A percentile compares a stretch with the other conserved stretches of the same genome.
These are phyloP conservation scores for Danio choprae DNA, from an alignment of 2,797 vertebrate species.

Conservation along the genomic window DNA sequence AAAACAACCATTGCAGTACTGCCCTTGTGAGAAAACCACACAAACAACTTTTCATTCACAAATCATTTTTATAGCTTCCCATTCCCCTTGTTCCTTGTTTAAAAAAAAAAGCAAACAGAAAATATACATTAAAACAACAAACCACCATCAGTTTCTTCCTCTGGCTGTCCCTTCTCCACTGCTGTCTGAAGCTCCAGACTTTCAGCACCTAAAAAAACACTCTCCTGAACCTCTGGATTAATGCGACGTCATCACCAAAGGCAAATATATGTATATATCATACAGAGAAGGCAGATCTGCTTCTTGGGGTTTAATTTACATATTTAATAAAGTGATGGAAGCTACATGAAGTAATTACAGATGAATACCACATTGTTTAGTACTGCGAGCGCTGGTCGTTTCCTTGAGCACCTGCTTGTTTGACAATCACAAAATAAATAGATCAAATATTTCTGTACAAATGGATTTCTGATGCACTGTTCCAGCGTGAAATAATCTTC, in stretches of 20 bases:
- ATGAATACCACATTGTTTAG: conserved; percentile 75
- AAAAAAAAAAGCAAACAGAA: conserved; percentile 21
- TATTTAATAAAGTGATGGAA: conserved; percentile 55
- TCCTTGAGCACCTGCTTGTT: conserved; percentile 76
- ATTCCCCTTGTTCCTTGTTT: conserved; percentile 13
- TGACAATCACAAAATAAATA: conserved; percentile 81
- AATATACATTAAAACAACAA: conserved; percentile 37
- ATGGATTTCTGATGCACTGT: conserved; percentile 79
- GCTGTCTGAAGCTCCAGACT: conserved; percentile 1
- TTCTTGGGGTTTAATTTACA: conserved; percentile 62
- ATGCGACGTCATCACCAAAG: not conserved
- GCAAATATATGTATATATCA: not conserved
- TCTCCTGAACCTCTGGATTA: not conserved
- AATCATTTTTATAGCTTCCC: conserved; percentile 43
- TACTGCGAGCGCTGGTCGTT: conserved; percentile 71
- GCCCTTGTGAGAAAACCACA: conserved; percentile 64
- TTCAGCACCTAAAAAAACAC: not conserved
- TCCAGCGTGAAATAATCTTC: conserved; percentile 70
- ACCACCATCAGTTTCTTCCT: conserved; percentile 31
- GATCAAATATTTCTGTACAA: conserved; percentile 86
- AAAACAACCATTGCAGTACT: conserved; percentile 58
- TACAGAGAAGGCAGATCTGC: conserved; percentile 65
- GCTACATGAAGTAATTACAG: conserved; percentile 73
- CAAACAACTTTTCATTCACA: conserved; percentile 60
- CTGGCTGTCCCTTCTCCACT: conserved; percentile 52